Evolutionary conservation across 2,113 vertebrate species (phyloP).

Genomic region (Burhinus oedicnemus): DNA sequence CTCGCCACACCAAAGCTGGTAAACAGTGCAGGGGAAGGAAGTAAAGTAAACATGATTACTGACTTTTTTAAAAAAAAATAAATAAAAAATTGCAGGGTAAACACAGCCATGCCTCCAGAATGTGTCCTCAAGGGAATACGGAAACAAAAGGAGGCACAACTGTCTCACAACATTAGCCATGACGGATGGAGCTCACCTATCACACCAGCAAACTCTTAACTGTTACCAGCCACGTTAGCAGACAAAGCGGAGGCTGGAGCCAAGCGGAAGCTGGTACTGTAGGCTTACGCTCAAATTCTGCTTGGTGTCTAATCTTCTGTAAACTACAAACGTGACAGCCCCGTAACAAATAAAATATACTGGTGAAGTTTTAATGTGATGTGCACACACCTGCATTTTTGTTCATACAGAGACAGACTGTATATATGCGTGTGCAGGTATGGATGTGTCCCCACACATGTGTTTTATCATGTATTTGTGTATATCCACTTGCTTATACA

Average conservation of each 20-base stretch:
- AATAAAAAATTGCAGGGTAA: conserved; percentile 60
- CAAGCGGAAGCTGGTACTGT: not conserved
- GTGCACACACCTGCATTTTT: not conserved
- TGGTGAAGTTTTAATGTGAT: not conserved
- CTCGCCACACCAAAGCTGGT: conserved; percentile 67
- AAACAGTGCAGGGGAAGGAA: conserved; percentile 71
- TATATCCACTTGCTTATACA: not conserved
- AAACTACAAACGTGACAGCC: not conserved
- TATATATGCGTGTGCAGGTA: not conserved
- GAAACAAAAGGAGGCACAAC: conserved; percentile 74
- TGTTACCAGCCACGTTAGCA: conserved; percentile 45
- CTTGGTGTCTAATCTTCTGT: not conserved
- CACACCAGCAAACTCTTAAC: conserved; percentile 54
- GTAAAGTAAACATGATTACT: conserved; percentile 70
- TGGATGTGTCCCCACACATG: not conserved
- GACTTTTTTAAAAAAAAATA: not conserved
- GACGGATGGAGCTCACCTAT: conserved; percentile 76
- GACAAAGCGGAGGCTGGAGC: conserved; percentile 31
- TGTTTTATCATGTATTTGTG: not conserved
- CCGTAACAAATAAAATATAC: not conserved
- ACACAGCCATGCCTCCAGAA: conserved; percentile 67
- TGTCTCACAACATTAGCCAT: conserved; percentile 67
- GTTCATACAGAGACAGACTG: not conserved
- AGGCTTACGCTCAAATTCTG: conserved; percentile 18
- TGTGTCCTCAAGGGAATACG: conserved; percentile 63